Conservation (phyloP, 2,888 invertebrate genomes). For the Latrodectus hesperus region DNA sequence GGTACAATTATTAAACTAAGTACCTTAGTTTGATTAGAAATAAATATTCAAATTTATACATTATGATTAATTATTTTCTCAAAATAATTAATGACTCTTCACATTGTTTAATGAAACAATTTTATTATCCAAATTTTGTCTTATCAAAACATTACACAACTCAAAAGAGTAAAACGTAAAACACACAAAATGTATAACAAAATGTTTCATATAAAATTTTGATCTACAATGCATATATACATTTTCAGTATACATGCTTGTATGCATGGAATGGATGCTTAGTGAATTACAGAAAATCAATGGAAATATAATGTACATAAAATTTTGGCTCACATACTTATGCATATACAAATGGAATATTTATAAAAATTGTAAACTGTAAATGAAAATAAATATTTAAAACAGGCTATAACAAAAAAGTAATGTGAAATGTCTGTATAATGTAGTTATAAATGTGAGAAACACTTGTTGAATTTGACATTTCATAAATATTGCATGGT, state of each 20-base stretch:
- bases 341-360: neutral
- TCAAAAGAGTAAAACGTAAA: constrained; percentile 20
- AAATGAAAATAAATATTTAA: neutral
- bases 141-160: constrained; percentile 46
- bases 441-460: neutral
- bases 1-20: too few relatives aligned
- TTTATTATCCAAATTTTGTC: constrained; percentile 43
- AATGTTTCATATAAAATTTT: constrained; percentile 24
- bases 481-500: neutral
- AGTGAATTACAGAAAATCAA: constrained; percentile 9
- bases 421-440: neutral
- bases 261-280: constrained; percentile 38
- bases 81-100: neutral
- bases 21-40: too few relatives aligned
- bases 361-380: neutral
- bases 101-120: constrained; percentile 13
- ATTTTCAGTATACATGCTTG: constrained; percentile 8
- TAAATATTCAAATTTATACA: too few relatives aligned
- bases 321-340: constrained; percentile 19
- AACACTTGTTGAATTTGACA: neutral
- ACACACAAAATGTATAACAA: constrained; percentile 37
- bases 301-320: neutral
- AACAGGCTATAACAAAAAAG: neutral
- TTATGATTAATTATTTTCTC: too few relatives aligned
- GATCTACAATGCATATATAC: constrained; percentile 30